phyloP scores from a whole-genome alignment of 64 coral and sea anemone genomes.

The Hydrozoanthus tunicans region DNA sequence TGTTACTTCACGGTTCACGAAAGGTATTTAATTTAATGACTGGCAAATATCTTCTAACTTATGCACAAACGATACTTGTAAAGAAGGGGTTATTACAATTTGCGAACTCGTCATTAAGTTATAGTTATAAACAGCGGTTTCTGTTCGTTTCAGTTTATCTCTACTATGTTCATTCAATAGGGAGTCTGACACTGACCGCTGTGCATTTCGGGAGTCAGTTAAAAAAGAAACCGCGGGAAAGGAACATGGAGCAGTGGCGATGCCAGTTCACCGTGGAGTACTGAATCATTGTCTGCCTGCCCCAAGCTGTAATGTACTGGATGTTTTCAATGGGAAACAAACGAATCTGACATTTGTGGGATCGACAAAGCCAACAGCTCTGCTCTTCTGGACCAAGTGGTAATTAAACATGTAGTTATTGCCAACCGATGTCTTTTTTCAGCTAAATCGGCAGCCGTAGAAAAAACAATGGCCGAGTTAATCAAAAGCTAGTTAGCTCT shows the following conservation, averaged over 20 bases:
- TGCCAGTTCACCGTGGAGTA: conserved; percentile 56
- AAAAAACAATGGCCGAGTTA: too few species aligned
- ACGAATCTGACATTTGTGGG: conserved; percentile 20
- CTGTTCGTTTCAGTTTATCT: neutral
- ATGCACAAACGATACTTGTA: neutral
- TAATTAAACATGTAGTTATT: neutral
- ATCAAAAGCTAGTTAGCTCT: too few species aligned
- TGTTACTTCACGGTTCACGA: conserved; percentile 77
- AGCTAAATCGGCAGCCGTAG: too few species aligned
- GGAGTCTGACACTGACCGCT: neutral
- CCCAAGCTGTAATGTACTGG: conserved; percentile 72
- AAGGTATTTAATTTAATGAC: conserved; percentile 25
- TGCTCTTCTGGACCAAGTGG: conserved; percentile 95
- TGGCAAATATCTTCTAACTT: neutral
- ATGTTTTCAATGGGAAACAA: conserved; percentile 45
- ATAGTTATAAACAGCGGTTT: neutral
- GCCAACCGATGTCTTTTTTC: too few species aligned
- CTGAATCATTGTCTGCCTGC: conserved; percentile 67
- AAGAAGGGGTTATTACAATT: neutral
- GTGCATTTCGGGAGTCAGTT: conserved; percentile 68
- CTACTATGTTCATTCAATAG: neutral
- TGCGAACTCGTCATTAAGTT: neutral
- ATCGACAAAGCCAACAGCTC: conserved; percentile 50
- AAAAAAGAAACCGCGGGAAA: conserved; percentile 58
- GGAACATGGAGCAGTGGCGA: neutral